A percentile compares a stretch with the other conserved stretches of the same genome.
phyloP scores from a whole-genome alignment of 2,113 vertebrate species.

The Rhipidura dahli region DNA sequence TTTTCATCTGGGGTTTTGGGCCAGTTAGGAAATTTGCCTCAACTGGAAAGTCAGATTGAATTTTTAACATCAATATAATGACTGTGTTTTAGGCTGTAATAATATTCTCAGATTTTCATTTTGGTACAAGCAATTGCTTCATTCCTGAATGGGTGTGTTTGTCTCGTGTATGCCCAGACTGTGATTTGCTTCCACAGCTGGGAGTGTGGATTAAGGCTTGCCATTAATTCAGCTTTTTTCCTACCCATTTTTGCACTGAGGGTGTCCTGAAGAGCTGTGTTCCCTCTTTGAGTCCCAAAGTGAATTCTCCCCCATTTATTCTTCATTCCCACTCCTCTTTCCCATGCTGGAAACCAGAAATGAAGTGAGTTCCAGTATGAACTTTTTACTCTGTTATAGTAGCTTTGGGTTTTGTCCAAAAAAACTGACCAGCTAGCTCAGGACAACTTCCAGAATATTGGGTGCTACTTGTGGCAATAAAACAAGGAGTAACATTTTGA shows the following conservation, averaged over 20 bases:
- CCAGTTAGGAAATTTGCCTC: background rate
- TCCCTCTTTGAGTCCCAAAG: background rate
- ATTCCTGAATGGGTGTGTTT: background rate
- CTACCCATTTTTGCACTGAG: background rate
- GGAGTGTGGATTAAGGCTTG: background rate
- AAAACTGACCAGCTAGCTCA: background rate
- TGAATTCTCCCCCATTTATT: background rate
- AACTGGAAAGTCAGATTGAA: background rate
- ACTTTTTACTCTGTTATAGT: background rate
- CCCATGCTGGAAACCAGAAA: background rate
- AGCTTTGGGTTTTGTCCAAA: background rate
- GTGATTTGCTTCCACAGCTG: background rate
- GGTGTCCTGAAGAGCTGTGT: background rate
- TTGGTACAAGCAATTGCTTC: background rate
- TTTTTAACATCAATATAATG: background rate
- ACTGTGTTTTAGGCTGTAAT: background rate
- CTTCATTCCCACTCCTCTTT: background rate
- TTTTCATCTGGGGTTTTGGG: background rate
- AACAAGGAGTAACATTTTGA: background rate
- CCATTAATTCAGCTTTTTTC: background rate
- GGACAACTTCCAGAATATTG: background rate
- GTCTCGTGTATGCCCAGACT: accelerated
- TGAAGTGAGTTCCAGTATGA: background rate
- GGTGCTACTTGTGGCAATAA: background rate
- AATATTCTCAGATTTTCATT: background rate